Conservation (phyloP, 2,797 vertebrate genomes). For the Cygnus olor region DNA sequence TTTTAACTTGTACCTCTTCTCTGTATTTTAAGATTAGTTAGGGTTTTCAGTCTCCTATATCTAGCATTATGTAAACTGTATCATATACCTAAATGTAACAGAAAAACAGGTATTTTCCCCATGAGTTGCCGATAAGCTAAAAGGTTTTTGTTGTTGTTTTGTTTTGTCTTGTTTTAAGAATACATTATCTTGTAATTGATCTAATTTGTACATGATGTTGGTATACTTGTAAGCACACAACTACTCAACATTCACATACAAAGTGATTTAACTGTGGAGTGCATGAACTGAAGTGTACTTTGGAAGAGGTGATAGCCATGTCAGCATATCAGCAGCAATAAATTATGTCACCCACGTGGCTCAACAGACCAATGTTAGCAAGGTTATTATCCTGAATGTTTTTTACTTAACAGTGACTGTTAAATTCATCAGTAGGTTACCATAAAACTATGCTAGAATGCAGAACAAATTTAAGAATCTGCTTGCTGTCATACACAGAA, state of each 20-base stretch:
- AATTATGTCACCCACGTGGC: neutral
- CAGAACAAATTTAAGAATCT: neutral
- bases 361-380: neutral
- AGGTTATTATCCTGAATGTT: neutral
- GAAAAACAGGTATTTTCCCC: neutral
- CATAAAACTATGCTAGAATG: neutral
- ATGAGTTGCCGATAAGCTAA: neutral
- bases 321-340: neutral
- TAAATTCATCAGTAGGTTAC: slow-evolving; percentile 1
- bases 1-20: neutral
- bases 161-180: neutral
- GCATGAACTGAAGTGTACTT: neutral
- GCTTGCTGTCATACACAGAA: neutral
- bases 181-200: neutral
- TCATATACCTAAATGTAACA: neutral
- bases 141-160: neutral
- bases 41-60: neutral
- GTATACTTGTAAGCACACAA: neutral
- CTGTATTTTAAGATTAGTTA: neutral
- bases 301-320: neutral
- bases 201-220: neutral
- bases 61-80: neutral
- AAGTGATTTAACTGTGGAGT: accelerated
- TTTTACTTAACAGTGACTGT: neutral
- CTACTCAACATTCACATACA: neutral